Base-by-base conservation (phyloP, 2,797 vertebrate species). In the Sebastes nivosus region DNA sequence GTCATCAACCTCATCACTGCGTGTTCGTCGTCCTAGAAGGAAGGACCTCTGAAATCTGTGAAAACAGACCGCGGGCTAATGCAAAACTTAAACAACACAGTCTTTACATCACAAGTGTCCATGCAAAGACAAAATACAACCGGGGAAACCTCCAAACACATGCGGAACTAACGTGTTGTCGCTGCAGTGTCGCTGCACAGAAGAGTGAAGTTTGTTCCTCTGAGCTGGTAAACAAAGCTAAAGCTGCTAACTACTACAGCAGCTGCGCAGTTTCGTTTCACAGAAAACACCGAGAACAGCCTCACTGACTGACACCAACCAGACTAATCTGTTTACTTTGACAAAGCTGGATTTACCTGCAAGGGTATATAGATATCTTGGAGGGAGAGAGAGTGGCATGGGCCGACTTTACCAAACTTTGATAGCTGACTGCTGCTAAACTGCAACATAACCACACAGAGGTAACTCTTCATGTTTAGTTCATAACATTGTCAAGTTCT, bases 31-130 rank as follows among this genome's bases (percentile, higher is more conserved):
- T 18, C 9, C 24, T n/a, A 13, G 1, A n/a, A 2, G 2, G 69
- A 88, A 91, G 90, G 94, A 90, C 94, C 94, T 71, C 72, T 46
- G 50, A 63, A 67, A 27, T 75, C 80, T 83, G 61, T 52, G 52
- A 88, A 83, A 82, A 64, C 73, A 87, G 63, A 85, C 88, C 88
- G 93, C 93, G 92, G 88, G 93, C 87, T 88, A 88, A 82, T 71
- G 57, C 81, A 84, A 88, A 92, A 92, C 78, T 76, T 81, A 77
- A 73, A 38, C 82, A 74, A 80, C 22, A 67, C 27, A 42, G 34
- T 36, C 61, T 76, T 79, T 75, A 34, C 14, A 13, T 5, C 64
- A 11, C 64, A 67, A 25, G 71, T 82, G 30, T 83, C 64, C 52
- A 42, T 64, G 29, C 32, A 29, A 89, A 86, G 81, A 86, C 83